Evolutionary conservation across 2,113 vertebrate genomes (phyloP), one percentile per base, ranked within the genome.

Genomic region (Canis aureus): DNA sequence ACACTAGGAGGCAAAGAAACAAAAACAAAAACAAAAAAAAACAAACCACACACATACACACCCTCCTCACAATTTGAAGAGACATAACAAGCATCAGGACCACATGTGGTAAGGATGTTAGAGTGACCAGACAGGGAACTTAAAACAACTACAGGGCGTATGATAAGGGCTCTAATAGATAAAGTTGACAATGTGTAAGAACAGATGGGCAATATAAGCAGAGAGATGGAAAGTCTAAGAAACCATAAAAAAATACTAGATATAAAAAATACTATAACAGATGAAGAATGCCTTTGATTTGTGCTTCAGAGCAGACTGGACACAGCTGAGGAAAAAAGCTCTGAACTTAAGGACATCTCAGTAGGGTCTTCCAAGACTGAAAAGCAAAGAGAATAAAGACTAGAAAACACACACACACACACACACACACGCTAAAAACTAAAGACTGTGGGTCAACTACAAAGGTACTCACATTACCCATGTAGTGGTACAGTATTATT

Each of bases 401-500:
- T 29, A 17, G 55, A 91, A 57, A 55, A 67, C 35, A 43, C 71
- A 25, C 38, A 43, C 22, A 8, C 35, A 74, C 35, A 73, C 69
- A 38, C 35, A 15, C 11, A 25, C 51, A 43, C 38, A 32, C 3
- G 17, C 55, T 59, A 74, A 43, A 43, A 43, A 7, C 35, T 62
- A 79, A 27, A 35, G 62, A 69, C n/a, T 16, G 51, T 16, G 76
- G 16, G 73, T 25, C 60, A 67, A 49, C 35, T 27, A 49, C 29
- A n/a, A 49, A 79, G 20, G 38, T 29, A 13, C 74, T 35, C 53
- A 59, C 29, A 20, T 60, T 35, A 60, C 62, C 43, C 29, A 22
- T 0, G 1, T 13, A 23, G 5, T n/a, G 22, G 7, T 11, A 19
- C 1, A 59, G 35, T 16, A 29, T 22, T 80, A 71, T 5, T 2